Percentiles rank a stretch among this genome's conserved stretches.
Conservation (phyloP, 2,797 vertebrate species). For the Ambastaia sidthimunki region DNA sequence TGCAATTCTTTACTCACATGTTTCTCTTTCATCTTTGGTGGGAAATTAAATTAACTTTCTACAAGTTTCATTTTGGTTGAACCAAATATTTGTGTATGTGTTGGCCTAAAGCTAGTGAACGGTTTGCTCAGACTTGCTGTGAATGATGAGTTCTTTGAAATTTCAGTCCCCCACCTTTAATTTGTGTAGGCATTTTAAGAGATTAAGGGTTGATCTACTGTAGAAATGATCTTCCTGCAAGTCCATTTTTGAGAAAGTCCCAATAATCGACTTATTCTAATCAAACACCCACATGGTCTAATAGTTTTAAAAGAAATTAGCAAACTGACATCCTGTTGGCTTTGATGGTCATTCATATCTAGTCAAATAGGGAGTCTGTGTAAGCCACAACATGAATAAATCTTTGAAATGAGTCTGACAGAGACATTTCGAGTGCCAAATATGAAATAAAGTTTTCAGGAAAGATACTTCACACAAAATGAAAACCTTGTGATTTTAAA, state of each 20-base stretch:
- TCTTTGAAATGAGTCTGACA: slow-evolving; percentile 5
- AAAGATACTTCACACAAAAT: slow-evolving; percentile 38
- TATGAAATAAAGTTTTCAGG: slow-evolving; percentile 45
- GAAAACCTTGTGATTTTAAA: slow-evolving; percentile 44
- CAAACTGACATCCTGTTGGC: slow-evolving; percentile 5
- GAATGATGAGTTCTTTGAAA: too few relatives aligned
- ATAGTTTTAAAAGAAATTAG: slow-evolving; percentile 16
- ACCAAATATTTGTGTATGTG: not conserved
- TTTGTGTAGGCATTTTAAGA: not conserved
- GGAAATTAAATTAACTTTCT: not conserved
- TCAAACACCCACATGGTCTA: slow-evolving; percentile 31
- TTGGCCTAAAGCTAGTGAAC: too few relatives aligned
- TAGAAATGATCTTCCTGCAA: not conserved
- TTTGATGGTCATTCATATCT: slow-evolving; percentile 33
- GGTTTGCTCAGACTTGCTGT: too few relatives aligned
- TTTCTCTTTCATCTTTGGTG: not conserved
- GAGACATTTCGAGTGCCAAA: slow-evolving; percentile 51
- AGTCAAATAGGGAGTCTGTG: slow-evolving; percentile 15
- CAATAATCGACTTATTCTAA: slow-evolving; percentile 12
- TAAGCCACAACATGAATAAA: slow-evolving; percentile 21
- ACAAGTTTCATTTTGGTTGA: not conserved
- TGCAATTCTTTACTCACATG: not conserved
- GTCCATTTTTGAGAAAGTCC: not conserved
- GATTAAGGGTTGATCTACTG: not conserved
- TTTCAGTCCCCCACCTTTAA: not conserved